A percentile compares a stretch with the other conserved stretches of the same genome.
Conservation (phyloP, 2,113 vertebrate species). For the Cyanocitta stelleri region DNA sequence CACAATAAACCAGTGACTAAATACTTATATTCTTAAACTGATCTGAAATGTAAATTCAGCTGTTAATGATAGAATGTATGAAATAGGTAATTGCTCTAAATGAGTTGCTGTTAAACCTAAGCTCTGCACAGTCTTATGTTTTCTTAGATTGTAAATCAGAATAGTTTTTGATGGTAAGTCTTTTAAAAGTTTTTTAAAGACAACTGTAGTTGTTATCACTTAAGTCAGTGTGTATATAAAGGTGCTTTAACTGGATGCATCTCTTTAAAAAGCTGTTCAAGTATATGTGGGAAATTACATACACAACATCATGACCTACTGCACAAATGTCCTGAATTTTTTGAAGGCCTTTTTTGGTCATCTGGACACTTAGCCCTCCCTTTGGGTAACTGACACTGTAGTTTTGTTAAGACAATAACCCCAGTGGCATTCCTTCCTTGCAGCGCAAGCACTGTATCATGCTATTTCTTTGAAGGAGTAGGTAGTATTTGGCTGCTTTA, state of each 20-base stretch:
- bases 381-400: not conserved
- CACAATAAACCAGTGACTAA: not conserved
- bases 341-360: not conserved
- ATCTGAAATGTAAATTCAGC: not conserved
- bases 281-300: not conserved
- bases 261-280: not conserved
- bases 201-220: not conserved
- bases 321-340: not conserved
- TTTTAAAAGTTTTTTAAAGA: not conserved
- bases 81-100: not conserved
- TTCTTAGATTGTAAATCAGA: not conserved
- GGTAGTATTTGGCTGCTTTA: not conserved
- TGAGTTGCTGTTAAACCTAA: not conserved
- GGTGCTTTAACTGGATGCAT: not conserved
- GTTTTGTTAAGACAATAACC: not conserved
- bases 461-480: not conserved
- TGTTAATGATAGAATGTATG: not conserved
- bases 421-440: not conserved
- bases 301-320: accelerated
- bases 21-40: not conserved
- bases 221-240: not conserved
- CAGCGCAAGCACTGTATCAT: accelerated
- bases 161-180: not conserved
- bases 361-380: not conserved
- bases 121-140: accelerated